Evolutionary conservation across 2,113 vertebrate genomes (phyloP).

Genomic region (Fregetta grallaria): DNA sequence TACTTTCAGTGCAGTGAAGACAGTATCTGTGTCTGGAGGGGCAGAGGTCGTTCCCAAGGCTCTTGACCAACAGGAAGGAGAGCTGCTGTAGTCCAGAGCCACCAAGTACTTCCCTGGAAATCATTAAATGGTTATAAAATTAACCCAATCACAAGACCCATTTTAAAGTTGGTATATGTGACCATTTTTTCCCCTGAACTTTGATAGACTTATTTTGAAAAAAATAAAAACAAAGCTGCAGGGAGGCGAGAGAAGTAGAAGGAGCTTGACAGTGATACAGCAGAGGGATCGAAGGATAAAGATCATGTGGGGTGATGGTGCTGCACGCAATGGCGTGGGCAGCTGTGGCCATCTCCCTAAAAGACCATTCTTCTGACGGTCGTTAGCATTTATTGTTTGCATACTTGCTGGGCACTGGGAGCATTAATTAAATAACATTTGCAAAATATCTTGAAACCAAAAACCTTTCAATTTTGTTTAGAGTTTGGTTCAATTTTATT

Average conservation of each 20-base stretch:
- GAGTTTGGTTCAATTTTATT: not conserved
- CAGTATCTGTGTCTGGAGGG: not conserved
- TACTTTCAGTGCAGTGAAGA: not conserved
- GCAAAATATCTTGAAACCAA: not conserved
- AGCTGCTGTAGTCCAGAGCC: not conserved
- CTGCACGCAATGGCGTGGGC: not conserved
- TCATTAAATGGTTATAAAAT: slow-evolving; percentile 73
- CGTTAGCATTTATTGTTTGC: not conserved
- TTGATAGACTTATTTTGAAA: slow-evolving; percentile 41
- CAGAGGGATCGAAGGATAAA: not conserved
- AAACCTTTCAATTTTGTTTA: not conserved
- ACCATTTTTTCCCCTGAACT: slow-evolving; percentile 29
- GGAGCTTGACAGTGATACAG: not conserved
- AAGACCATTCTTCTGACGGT: not conserved
- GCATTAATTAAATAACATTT: not conserved
- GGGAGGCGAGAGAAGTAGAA: not conserved
- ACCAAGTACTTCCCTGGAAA: slow-evolving; percentile 13
- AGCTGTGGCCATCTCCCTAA: not conserved
- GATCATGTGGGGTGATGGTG: not conserved
- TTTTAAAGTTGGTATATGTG: not conserved
- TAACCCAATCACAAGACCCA: slow-evolving; percentile 67
- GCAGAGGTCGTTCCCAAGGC: slow-evolving; percentile 3
- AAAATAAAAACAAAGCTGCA: not conserved
- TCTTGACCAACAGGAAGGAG: slow-evolving; percentile 49
- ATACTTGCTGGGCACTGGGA: not conserved